Evolutionary conservation across 2,113 vertebrate species (phyloP), one percentile per base, ranked within the genome.

Genomic region (Brachionichthys hirsutus): DNA sequence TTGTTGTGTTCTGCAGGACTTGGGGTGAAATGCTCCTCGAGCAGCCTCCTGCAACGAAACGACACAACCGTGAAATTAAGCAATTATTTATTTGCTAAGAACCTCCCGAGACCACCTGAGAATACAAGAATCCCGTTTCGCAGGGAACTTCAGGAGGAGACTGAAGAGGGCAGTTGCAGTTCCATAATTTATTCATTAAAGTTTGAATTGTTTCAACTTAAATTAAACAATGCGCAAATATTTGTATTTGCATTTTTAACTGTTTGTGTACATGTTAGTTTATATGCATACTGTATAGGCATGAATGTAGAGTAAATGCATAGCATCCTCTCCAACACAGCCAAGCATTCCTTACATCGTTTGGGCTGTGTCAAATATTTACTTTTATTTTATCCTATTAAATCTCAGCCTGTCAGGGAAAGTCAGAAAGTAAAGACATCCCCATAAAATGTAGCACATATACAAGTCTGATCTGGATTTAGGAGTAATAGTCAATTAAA

Each of bases 21-120:
- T 45, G 40, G 34, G 6, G 30, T 47, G 41, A 62, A 12, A 4
- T 2, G 5, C 17, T 55, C 16, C 38, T 35, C 61, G 53, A 6
- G 1, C 18, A 70, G 59, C 15, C 13, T 41, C 45, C 19, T 19
- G 40, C 44, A 68, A 50, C 63, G 57, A 61, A 69, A 74, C 58
- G 47, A 40, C 71, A 79, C 74, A 63, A 76, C 78, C 15, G 15
- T 70, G 64, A 78, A 73, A 78, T 70, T 52, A 59, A 69, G 44
- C 46, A 45, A 19, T 72, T 70, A 46, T 65, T 61, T 35, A 58
- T 68, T 73, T 59, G 24, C 44, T 46, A 12, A 12, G 42, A 67
- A 43, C 18, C 69, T 48, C 52, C 20, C 13, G 53, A 41, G 63
- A 77, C 36, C 49, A 30, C 59, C 55, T 67, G 46, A 34, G 35